Evolutionary conservation across 2,888 invertebrate genomes (phyloP).

Genomic region (Panzeria rudis): DNA sequence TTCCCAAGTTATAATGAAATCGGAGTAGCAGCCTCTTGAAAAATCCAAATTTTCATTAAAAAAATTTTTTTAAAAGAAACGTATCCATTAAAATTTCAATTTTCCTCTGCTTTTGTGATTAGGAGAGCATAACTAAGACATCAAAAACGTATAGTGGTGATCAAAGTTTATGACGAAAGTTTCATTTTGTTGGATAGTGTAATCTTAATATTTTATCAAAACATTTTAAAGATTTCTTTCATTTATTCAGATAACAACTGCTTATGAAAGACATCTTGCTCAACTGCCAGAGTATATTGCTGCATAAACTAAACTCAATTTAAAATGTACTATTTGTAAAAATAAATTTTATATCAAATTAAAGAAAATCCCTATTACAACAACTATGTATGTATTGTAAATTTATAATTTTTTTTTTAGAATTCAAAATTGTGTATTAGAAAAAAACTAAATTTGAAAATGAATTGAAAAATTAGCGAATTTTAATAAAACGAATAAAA

Average conservation of each 20-base stretch:
- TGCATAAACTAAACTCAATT: background rate
- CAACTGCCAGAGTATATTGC: background rate
- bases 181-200: no score
- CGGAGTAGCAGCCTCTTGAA: no score
- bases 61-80: no score
- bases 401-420: slow-evolving; percentile 18
- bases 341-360: background rate
- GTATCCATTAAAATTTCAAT: no score
- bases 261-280: background rate
- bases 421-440: slow-evolving; percentile 53
- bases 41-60: no score
- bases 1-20: no score
- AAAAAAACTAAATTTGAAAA: slow-evolving; percentile 37
- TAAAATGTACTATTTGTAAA: background rate
- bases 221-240: background rate
- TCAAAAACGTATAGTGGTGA: no score
- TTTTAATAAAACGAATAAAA: slow-evolving; percentile 55
- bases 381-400: background rate
- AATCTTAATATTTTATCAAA: no score
- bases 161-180: no score
- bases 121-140: no score
- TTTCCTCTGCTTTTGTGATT: no score
- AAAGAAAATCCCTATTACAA: background rate
- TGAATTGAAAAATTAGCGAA: slow-evolving; percentile 46
- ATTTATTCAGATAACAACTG: no score